Evolutionary conservation across 1,140 invertebrate genomes (phyloP).

Genomic region (Propsilocerus akamusi): DNA sequence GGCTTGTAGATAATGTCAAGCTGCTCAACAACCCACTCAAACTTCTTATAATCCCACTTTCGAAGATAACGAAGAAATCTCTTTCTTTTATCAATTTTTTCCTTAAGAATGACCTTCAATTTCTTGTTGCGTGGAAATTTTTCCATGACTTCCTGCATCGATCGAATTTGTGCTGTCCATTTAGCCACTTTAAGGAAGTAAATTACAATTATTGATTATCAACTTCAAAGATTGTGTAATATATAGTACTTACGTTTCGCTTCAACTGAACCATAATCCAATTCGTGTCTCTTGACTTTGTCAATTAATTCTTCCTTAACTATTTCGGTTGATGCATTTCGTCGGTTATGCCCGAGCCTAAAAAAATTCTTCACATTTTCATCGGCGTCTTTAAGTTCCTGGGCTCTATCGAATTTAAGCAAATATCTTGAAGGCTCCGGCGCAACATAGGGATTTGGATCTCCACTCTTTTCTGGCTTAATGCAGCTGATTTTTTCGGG

Average conservation of each 20-base stretch:
- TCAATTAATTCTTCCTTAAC: slow-evolving; percentile 25
- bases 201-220: neutral
- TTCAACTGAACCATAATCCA: slow-evolving; percentile 34
- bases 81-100: slow-evolving; percentile 56
- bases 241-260: slow-evolving; percentile 25
- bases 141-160: slow-evolving; percentile 30
- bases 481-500: slow-evolving; percentile 32
- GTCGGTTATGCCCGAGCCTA: slow-evolving; percentile 29
- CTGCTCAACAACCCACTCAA: slow-evolving; percentile 70
- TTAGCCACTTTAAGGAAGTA: slow-evolving; percentile 28
- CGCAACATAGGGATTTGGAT: slow-evolving; percentile 25
- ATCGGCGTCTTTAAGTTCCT: slow-evolving; percentile 34
- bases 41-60: slow-evolving; percentile 58
- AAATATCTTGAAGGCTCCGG: slow-evolving; percentile 22
- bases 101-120: slow-evolving; percentile 36
- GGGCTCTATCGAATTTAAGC: slow-evolving; percentile 23
- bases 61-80: slow-evolving; percentile 48
- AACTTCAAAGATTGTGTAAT: slow-evolving; percentile 5
- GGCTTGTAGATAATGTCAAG: slow-evolving; percentile 59
- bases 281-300: slow-evolving; percentile 32
- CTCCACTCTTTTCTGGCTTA: slow-evolving; percentile 34
- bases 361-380: slow-evolving; percentile 36
- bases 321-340: slow-evolving; percentile 16
- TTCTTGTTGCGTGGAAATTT: slow-evolving; percentile 28
- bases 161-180: slow-evolving; percentile 32